A percentile compares a stretch with the other conserved stretches of the same genome.
These are phyloP conservation scores for Microplitis deprimator DNA, from an alignment of 2,888 invertebrate species.

Conservation along the genomic window DNA sequence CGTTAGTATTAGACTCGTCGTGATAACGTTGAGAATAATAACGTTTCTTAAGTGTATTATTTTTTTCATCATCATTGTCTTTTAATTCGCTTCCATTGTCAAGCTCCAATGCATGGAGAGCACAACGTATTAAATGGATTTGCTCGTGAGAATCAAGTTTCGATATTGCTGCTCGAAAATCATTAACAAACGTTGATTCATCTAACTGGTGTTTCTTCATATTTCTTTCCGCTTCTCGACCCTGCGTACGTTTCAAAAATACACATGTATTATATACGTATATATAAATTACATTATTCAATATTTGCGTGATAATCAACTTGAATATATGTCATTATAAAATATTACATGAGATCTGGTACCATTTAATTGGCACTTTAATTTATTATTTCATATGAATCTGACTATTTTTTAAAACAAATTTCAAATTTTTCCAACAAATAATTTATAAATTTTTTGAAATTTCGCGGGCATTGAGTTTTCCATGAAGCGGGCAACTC, in stretches of 20 bases:
- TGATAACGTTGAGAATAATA: constrained; percentile 49
- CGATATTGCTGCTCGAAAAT: constrained; percentile 66
- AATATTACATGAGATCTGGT: constrained; percentile 9
- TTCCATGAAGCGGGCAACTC: too few relatives aligned
- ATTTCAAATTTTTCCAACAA: too few relatives aligned
- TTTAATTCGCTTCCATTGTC: constrained; percentile 38
- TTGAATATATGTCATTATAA: constrained; percentile 8
- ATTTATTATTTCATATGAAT: background rate
- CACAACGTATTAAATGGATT: constrained; percentile 61
- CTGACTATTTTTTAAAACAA: background rate
- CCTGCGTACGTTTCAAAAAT: constrained; percentile 51
- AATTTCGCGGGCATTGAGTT: too few relatives aligned
- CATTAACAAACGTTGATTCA: constrained; percentile 63
- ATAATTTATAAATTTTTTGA: too few relatives aligned
- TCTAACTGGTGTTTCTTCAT: constrained; percentile 63
- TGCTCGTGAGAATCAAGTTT: constrained; percentile 67
- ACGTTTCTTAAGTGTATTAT: constrained; percentile 55
- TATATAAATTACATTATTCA: constrained; percentile 31
- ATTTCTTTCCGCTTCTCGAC: constrained; percentile 64
- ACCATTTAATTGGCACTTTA: constrained; percentile 20
- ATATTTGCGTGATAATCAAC: constrained; percentile 22
- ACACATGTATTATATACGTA: background rate
- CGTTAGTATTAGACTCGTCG: constrained; percentile 50
- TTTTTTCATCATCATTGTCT: constrained; percentile 62
- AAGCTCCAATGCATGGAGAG: constrained; percentile 63